Evolutionary conservation across 2,888 invertebrate species (phyloP).

Genomic region (Cetonia aurata): DNA sequence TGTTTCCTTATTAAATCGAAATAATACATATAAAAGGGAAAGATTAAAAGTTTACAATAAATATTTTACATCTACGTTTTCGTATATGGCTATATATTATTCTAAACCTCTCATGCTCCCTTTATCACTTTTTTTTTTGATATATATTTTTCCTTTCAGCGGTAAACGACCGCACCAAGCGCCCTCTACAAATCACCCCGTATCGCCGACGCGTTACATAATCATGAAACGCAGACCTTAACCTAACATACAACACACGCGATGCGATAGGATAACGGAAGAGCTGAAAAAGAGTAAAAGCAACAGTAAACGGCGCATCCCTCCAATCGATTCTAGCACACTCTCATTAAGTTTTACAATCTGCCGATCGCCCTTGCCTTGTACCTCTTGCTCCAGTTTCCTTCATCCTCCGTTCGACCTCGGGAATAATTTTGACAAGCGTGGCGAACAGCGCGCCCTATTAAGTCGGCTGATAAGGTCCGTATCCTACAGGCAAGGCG

Average conservation of each 20-base stretch:
- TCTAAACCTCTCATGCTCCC: background rate
- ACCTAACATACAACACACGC: slow-evolving; percentile 29
- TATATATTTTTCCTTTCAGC: slow-evolving; percentile 8
- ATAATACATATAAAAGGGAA: no score
- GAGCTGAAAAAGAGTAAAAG: background rate
- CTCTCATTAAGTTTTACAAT: slow-evolving; percentile 37
- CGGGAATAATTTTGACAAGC: slow-evolving; percentile 40
- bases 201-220: slow-evolving; percentile 27
- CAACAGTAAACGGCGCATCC: slow-evolving; percentile 27
- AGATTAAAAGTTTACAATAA: no score
- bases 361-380: slow-evolving; percentile 6
- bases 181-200: slow-evolving; percentile 25
- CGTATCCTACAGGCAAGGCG: background rate
- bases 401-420: slow-evolving; percentile 6
- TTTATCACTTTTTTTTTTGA: slow-evolving; percentile 6
- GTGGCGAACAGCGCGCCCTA: slow-evolving; percentile 29
- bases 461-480: slow-evolving; percentile 25
- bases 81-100: background rate
- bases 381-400: slow-evolving; percentile 7
- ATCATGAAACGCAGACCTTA: slow-evolving; percentile 33
- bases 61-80: no score
- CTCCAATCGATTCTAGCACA: slow-evolving; percentile 34
- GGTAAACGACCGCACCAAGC: background rate
- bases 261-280: slow-evolving; percentile 9
- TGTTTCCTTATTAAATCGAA: no score